These are phyloP conservation scores for Hoplodrina blanda DNA, from an alignment of 2,888 invertebrate genomes.

Conservation along the genomic window DNA sequence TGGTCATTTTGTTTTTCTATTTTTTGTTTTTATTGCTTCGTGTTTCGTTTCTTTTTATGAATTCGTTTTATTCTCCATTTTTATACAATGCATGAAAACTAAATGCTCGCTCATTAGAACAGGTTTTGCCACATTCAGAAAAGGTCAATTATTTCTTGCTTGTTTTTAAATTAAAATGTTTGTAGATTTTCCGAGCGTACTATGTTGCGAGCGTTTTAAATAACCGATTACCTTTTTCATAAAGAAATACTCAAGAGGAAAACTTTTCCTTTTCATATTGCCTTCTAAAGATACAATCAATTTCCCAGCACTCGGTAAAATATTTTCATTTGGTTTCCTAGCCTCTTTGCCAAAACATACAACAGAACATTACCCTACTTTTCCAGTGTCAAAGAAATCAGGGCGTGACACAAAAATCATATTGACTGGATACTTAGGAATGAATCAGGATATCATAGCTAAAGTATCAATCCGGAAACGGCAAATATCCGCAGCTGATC, in stretches of 20 bases:
- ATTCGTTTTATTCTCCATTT: conserved; percentile 1
- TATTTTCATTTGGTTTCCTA: conserved; percentile 32
- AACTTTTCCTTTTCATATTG: conserved; percentile 15
- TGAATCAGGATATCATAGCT: conserved; percentile 26
- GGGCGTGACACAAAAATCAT: conserved; percentile 46
- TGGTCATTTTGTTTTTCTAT: conserved; percentile 41
- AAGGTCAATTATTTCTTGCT: neutral
- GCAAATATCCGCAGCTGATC: neutral
- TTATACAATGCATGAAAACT: neutral
- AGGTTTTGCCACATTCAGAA: neutral
- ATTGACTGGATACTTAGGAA: conserved; percentile 30
- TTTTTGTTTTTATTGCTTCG: conserved; percentile 32
- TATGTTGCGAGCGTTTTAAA: neutral
- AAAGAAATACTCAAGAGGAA: conserved; percentile 4
- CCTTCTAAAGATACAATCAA: conserved; percentile 24
- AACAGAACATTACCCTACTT: conserved; percentile 55
- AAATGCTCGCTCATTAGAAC: neutral
- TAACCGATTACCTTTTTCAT: neutral
- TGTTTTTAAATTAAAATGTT: conserved; percentile 4
- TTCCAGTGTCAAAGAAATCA: conserved; percentile 42
- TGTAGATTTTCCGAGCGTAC: neutral
- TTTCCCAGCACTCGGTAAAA: conserved; percentile 21
- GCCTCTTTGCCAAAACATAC: conserved; percentile 41
- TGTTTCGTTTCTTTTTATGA: conserved; percentile 24
- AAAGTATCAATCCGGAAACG: conserved; percentile 1